Base-by-base conservation (phyloP, 2,797 vertebrate genomes). In the Microhierax caerulescens region DNA sequence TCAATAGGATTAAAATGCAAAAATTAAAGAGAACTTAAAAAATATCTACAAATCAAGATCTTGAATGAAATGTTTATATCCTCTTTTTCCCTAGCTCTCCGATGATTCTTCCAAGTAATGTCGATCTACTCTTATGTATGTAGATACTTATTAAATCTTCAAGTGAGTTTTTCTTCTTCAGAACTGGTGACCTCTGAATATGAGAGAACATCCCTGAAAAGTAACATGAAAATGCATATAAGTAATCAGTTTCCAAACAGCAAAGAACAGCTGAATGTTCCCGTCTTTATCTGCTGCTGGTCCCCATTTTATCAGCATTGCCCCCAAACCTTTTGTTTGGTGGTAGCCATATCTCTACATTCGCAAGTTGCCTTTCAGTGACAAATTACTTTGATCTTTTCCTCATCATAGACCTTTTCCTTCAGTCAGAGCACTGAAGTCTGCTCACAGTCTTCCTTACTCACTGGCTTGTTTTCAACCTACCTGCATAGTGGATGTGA, bases 201-300 rank as follows among this genome's bases (percentile, higher is more conserved):
- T 98, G 98, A 94, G 98, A 97, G 94, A 98, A 98, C 39, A 90
- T 94, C 93, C 98, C 99, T 99, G 95, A 72, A 90, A 97, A 96
- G 30, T 64, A 59, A 95, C 54, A 90, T 74, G 43, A 88, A 90
- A 88, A 94, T 65, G 48, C 25, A 90, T 75, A 51, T 94, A 92
- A 94, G 78, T 95, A 79, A 53, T 75, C 24, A 41, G 50, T 69
- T 96, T 50, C 41, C 48, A 90, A 95, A 76, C 43, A 92, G 83
- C 54, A 63, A 60, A 68, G 43, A 63, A 30, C 57, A 92, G 30
- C 34, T 83, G 25, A 85, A 68, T 84, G 72, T 7, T 88, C 39
- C 19, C 8, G 0, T 54, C 39, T 78, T 78, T 72, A 81, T 24
- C 39, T 87, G 39, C 45, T 89, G 65, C 22, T 47, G 7, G 13